Conservation (phyloP, 2,888 invertebrate species). For the Unio delphinus region DNA sequence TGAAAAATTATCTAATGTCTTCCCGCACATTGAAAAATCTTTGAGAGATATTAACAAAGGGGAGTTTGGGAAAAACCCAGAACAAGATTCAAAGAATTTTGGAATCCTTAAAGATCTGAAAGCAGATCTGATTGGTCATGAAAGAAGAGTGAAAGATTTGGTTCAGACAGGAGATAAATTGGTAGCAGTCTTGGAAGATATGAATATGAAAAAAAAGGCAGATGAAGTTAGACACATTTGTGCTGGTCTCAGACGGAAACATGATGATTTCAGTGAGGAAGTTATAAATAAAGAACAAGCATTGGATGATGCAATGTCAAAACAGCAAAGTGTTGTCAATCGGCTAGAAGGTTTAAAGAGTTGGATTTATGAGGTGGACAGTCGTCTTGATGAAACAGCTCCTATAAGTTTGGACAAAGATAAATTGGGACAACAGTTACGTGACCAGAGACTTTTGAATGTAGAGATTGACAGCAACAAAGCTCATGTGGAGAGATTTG, state of each 20-base stretch:
- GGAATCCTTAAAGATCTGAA: slow-evolving; percentile 58
- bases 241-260: slow-evolving; percentile 43
- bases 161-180: slow-evolving; percentile 82
- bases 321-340: slow-evolving; percentile 63
- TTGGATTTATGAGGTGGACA: slow-evolving; percentile 60
- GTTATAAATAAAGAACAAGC: slow-evolving; percentile 57
- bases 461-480: slow-evolving; percentile 62
- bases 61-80: slow-evolving; percentile 48
- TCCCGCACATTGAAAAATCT: slow-evolving; percentile 55
- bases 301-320: slow-evolving; percentile 56
- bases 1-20: slow-evolving; percentile 51
- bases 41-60: slow-evolving; percentile 48
- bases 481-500: slow-evolving; percentile 55
- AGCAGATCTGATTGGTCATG: slow-evolving; percentile 64
- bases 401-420: slow-evolving; percentile 89
- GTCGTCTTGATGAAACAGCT: slow-evolving; percentile 39
- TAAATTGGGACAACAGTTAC: slow-evolving; percentile 89
- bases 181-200: slow-evolving; percentile 86
- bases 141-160: slow-evolving; percentile 61
- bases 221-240: slow-evolving; percentile 45
- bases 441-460: slow-evolving; percentile 82
- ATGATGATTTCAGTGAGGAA: slow-evolving; percentile 54
- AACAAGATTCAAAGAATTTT: slow-evolving; percentile 45
- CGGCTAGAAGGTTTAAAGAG: slow-evolving; percentile 57
- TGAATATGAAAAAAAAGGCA: slow-evolving; percentile 52